A percentile compares a stretch with the other conserved stretches of the same genome.
Evolutionary conservation across 2,113 vertebrate genomes (phyloP).

Genomic region (Podarcis muralis): DNA sequence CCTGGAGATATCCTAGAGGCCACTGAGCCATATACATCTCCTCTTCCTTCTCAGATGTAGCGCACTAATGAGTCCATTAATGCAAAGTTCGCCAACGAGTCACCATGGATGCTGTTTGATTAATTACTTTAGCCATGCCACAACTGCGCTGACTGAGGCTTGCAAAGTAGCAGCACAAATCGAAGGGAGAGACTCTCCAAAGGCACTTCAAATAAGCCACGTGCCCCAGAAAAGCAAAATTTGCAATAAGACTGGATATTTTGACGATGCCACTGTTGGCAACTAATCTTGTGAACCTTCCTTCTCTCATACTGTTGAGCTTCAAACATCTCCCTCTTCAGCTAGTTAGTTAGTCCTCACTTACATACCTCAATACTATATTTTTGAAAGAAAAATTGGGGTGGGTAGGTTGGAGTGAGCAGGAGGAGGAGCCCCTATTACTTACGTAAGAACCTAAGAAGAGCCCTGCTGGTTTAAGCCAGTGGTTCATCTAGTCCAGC

Average conservation of each 20-base stretch:
- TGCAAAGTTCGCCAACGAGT: conserved; percentile 51
- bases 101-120: conserved; percentile 54
- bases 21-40: conserved; percentile 43
- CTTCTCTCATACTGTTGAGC: background rate
- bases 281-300: background rate
- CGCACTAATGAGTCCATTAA: conserved; percentile 70
- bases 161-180: background rate
- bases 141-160: conserved; percentile 6
- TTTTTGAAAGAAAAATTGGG: no score
- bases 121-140: conserved; percentile 64
- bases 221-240: background rate
- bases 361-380: no score
- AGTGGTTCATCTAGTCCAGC: no score
- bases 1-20: conserved; percentile 41
- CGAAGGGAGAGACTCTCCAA: background rate
- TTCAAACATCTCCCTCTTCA: background rate
- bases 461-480: no score
- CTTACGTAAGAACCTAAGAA: no score
- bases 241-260: background rate
- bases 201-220: background rate
- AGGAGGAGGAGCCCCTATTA: no score
- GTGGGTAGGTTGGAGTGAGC: no score
- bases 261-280: rapidly evolving
- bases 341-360: no score
- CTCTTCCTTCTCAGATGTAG: conserved; percentile 31